A percentile compares a stretch with the other conserved stretches of the same genome.
phyloP scores from a whole-genome alignment of 2,113 vertebrate species.

The Festucalex cinctus region DNA sequence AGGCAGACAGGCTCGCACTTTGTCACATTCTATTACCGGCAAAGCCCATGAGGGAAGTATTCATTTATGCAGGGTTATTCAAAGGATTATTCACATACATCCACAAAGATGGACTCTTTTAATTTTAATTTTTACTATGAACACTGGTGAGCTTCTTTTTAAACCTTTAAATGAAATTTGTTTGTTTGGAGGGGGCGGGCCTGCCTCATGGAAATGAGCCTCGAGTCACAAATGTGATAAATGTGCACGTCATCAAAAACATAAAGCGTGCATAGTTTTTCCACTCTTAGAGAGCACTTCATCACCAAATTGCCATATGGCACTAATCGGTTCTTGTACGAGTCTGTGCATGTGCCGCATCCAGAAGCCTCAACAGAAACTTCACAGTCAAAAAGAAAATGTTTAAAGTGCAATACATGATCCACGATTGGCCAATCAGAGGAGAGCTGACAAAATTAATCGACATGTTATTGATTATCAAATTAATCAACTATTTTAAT shows the following conservation, averaged over 20 bases:
- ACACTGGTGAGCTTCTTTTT: not conserved
- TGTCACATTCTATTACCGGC: constrained; percentile 5
- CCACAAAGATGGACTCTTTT: not conserved
- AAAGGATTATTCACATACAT: not conserved
- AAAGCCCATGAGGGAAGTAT: not conserved
- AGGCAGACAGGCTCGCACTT: not conserved
- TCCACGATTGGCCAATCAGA: too few species aligned
- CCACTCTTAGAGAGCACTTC: not conserved
- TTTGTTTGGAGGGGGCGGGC: too few species aligned
- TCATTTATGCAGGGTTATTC: not conserved
- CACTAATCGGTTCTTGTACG: not conserved
- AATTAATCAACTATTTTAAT: too few species aligned
- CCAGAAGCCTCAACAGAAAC: not conserved
- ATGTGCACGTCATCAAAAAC: not conserved
- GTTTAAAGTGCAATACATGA: too few species aligned
- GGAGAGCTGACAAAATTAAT: too few species aligned
- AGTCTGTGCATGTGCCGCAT: too few species aligned
- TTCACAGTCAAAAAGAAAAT: too few species aligned
- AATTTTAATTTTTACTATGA: not conserved
- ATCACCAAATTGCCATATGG: too few species aligned
- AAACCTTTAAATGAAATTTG: too few species aligned
- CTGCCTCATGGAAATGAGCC: too few species aligned
- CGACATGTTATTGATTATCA: too few species aligned
- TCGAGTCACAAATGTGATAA: too few species aligned
- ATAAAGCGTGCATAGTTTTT: not conserved